Base-by-base conservation (phyloP, 2,113 vertebrate genomes). In the Camarhynchus parvulus region DNA sequence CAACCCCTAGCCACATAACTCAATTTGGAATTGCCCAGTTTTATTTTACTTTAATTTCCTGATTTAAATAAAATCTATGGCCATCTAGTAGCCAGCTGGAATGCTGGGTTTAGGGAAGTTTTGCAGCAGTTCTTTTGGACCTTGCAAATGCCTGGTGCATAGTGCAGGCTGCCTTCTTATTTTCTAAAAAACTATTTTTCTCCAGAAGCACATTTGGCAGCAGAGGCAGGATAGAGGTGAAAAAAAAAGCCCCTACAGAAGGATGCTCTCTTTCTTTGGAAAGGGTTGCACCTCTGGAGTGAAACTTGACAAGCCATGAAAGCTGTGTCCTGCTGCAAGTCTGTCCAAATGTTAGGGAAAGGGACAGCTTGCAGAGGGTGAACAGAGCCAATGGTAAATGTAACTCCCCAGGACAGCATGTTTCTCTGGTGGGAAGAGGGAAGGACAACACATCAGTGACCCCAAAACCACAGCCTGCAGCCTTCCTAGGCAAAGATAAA, bases 361-460 rank as follows among this genome's bases (percentile, higher is more conserved):
- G 85, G 83, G 88, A 92, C 93, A 96, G 94, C 92, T 92, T 96
- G 95, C 73, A 62, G 68, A 93, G 69, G 56, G 30, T 77, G 83
- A 96, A 61, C 76, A 83, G 92, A 95, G 93, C 92, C 96, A 97
- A 96, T 70, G 44, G 62, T 78, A 78, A 96, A 94, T 95, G 95
- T 95, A 94, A 94, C 86, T 77, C 95, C 42, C 39, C 92, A 92
- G 94, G 93, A 90, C 41, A 89, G 47, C 76, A 61, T 92, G 93
- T 95, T 96, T 88, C 75, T 89, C 69, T 76, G 53, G 73, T 68
- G 56, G 28, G 62, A 84, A 88, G 76, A 90, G 44, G 37, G 83
- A 96, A 96, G 86, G 85, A 88, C 93, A 89, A 67, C 90, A 76
- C 49, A 90, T 59, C 72, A 75, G 9, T 0, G 2, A 89, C 79